Conservation (phyloP, 2,113 vertebrate species). For the Cairina moschata region DNA sequence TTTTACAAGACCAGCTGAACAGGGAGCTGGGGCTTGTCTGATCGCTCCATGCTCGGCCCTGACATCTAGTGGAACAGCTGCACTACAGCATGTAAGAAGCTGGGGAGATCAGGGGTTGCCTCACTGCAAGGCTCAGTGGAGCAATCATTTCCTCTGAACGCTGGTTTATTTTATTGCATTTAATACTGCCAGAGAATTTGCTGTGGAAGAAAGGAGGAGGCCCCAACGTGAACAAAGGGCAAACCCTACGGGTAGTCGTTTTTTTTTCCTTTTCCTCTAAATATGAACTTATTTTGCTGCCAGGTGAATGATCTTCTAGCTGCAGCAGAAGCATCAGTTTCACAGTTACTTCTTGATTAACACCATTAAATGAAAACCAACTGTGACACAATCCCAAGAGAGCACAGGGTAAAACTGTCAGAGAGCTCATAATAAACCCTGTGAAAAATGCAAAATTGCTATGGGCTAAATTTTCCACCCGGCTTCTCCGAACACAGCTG, state of each 20-base stretch:
- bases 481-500: slow-evolving; percentile 60
- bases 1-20: neutral
- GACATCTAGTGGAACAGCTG: slow-evolving; percentile 75
- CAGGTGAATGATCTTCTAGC: neutral
- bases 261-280: neutral
- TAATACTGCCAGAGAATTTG: neutral
- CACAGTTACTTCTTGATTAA: slow-evolving; percentile 57
- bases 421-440: slow-evolving; percentile 48
- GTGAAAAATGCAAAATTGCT: slow-evolving; percentile 64
- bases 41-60: slow-evolving; percentile 58
- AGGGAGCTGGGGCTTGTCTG: neutral
- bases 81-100: slow-evolving; percentile 30
- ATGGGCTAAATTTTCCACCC: slow-evolving; percentile 65
- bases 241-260: neutral
- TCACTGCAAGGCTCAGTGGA: neutral
- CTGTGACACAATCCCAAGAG: slow-evolving; percentile 20
- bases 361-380: slow-evolving; percentile 52
- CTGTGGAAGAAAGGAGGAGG: neutral
- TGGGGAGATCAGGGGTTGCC: neutral
- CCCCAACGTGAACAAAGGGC: neutral
- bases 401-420: slow-evolving; percentile 37
- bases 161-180: slow-evolving; percentile 2
- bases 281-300: neutral
- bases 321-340: slow-evolving; percentile 15
- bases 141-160: neutral